Evolutionary conservation across 64 coral and sea anemone species (phyloP), one percentile per base, ranked within the genome.

Genomic region (Acropora yongei): DNA sequence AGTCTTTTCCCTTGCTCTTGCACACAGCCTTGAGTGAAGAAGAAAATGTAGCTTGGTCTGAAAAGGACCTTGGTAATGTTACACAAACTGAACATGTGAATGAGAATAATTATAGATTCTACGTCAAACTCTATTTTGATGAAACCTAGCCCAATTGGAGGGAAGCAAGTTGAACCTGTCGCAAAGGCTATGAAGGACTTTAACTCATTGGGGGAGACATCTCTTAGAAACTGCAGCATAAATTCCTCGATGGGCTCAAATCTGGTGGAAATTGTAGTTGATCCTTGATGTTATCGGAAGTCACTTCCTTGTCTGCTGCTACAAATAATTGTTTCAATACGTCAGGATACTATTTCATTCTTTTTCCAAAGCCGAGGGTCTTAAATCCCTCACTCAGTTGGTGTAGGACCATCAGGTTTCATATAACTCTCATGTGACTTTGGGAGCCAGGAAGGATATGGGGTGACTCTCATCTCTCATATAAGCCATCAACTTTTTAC

Each of bases 31-130:
- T 83, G 19, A 91, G 76, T 41, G 71, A 55, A 73, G 89, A 91
- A 72, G 41, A 39, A 83, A 82, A 91, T 2, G 48, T 47, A 57
- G 43, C 89, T 74, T 91, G 61, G 43, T 80, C 67, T 44, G 61
- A 19, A 48, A 91, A 82, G 50, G 68, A 49, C 78, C 51, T 80
- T 58, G 89, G 89, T 53, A 91, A 72, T 41, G 89, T 83, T 91
- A 91, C 20, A 39, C 18, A 46, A 53, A 67, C 44, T 19, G 84
- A 47, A 57, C 81, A 92, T 44, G 90, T 86, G 17, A 74, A 92
- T 86, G 82, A 81, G 77, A 92, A 92, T 60, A n/a, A n/a, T n/a
- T n/a, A 92, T 84, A 11, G 90, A 92, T 77, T 83, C 79, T 45
- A 77, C 73, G 14, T 84, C 55, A 47, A 86, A 92, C 72, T 78